phyloP scores from a whole-genome alignment of 2,797 vertebrate genomes.

The Buphagus erythrorhynchus region DNA sequence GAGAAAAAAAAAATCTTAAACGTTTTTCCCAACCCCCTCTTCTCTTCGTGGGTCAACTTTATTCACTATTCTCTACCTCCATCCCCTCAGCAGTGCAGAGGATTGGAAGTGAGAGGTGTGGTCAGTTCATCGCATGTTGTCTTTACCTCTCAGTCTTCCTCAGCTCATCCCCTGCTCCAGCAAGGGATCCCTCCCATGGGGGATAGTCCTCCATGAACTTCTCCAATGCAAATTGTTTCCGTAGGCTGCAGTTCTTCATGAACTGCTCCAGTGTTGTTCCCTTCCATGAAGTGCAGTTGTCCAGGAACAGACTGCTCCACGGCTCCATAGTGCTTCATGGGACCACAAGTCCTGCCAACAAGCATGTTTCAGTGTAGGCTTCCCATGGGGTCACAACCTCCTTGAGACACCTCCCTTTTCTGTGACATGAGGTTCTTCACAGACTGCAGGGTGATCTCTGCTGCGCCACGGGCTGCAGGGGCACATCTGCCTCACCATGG shows the following conservation, averaged over 20 bases:
- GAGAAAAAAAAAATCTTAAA: not conserved
- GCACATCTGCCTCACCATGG: not conserved
- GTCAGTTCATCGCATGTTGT: not conserved
- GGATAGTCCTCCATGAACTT: not conserved
- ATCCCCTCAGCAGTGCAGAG: not conserved
- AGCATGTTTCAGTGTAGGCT: not conserved
- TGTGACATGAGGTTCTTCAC: rapidly evolving
- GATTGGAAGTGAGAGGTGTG: not conserved
- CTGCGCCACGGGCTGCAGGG: not conserved
- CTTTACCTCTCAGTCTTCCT: not conserved
- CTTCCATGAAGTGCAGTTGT: rapidly evolving
- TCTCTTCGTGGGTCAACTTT: rapidly evolving
- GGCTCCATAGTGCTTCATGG: not conserved
- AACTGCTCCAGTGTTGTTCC: not conserved
- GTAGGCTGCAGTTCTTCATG: not conserved
- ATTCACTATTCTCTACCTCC: not conserved
- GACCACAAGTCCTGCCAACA: not conserved
- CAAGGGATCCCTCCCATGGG: not conserved
- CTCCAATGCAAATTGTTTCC: rapidly evolving
- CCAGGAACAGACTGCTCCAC: not conserved
- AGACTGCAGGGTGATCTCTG: not conserved
- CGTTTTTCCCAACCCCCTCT: not conserved
- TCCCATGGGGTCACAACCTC: not conserved
- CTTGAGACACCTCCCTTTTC: not conserved
- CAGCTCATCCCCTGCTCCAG: not conserved